Conservation (phyloP, 2,888 invertebrate genomes). For the Girardia tigrina region DNA sequence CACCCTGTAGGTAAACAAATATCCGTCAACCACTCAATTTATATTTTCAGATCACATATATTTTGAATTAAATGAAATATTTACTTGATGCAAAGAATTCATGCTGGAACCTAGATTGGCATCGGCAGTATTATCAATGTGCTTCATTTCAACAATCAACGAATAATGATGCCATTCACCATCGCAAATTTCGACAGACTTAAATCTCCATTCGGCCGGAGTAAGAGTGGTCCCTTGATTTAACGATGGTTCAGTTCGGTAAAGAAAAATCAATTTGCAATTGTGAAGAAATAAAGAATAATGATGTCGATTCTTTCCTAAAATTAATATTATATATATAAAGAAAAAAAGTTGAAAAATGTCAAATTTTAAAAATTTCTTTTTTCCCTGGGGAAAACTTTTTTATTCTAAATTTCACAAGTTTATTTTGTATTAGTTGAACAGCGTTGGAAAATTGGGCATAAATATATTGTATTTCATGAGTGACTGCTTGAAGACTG, state of each 20-base stretch:
- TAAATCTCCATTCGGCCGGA: conserved; percentile 98
- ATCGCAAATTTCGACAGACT: conserved; percentile 78
- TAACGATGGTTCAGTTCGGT: conserved; percentile 63
- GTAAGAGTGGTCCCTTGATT: conserved; percentile 52
- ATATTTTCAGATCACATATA: no score
- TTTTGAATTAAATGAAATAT: no score
- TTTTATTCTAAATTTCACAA: no score
- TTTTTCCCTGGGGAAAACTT: no score
- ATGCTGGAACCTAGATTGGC: background rate
- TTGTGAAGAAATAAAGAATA: conserved; percentile 90
- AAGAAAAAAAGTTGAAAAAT: no score
- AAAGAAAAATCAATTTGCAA: conserved; percentile 78
- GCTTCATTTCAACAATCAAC: conserved; percentile 54
- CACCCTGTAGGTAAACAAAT: no score
- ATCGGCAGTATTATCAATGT: background rate
- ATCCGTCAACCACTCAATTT: no score
- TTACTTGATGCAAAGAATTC: background rate
- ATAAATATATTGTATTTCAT: no score
- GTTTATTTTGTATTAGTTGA: no score
- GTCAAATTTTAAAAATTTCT: no score
- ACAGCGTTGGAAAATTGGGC: no score
- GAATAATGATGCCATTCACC: conserved; percentile 97
- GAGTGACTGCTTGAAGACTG: no score
- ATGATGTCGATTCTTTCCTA: conserved; percentile 69
- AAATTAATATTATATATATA: background rate